These are phyloP conservation scores for Epirrhoe tristata DNA, from an alignment of 2,888 invertebrate genomes.

Conservation along the genomic window DNA sequence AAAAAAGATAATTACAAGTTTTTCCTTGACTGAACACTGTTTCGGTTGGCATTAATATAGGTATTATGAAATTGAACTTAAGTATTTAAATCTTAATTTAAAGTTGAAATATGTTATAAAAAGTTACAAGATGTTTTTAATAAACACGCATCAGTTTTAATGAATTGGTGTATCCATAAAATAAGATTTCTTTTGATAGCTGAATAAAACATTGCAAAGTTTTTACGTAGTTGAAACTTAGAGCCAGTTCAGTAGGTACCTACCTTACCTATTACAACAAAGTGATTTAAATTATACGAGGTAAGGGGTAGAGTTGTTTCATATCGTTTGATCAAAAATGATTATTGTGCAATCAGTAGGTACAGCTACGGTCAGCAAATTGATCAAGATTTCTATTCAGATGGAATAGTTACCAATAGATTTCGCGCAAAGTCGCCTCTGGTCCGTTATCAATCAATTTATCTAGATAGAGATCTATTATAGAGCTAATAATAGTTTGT, in stretches of 20 bases:
- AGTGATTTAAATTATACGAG: background rate
- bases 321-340: constrained; percentile 56
- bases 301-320: background rate
- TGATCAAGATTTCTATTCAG: constrained; percentile 65
- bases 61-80: constrained; percentile 35
- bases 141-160: constrained; percentile 6
- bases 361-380: constrained; percentile 53
- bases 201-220: background rate
- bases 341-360: constrained; percentile 61
- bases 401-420: constrained; percentile 74
- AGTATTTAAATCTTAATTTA: constrained; percentile 35
- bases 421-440: constrained; percentile 71
- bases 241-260: background rate
- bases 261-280: background rate
- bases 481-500: constrained; percentile 48
- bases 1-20: constrained; percentile 29
- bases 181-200: background rate
- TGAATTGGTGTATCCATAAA: background rate
- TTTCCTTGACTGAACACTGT: constrained; percentile 28
- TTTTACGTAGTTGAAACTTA: background rate
- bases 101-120: constrained; percentile 19
- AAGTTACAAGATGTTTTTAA: constrained; percentile 6
- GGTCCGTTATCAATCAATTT: constrained; percentile 80
- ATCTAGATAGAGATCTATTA: constrained; percentile 67
- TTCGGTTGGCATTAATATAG: constrained; percentile 20